Evolutionary conservation across 2,113 vertebrate genomes (phyloP), one percentile per base, ranked within the genome.

Genomic region (Tachysurus vachellii): DNA sequence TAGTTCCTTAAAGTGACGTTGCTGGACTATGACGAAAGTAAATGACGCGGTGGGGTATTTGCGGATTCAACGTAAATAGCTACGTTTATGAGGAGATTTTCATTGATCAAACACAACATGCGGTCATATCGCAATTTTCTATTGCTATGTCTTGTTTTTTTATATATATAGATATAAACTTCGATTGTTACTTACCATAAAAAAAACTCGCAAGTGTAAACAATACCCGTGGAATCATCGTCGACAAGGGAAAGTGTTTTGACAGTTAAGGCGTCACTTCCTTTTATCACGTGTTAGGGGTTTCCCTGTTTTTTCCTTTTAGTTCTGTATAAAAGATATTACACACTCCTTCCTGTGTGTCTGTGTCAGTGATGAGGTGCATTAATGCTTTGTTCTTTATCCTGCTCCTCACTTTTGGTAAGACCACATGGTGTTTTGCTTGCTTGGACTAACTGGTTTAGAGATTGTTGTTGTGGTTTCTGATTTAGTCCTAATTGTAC

Each of bases 341-440:
- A 50, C 21, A 50, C 12, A 4, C 16, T 3, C 23, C 31, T 50
- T 50, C 14, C 9, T 36, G n/a, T 62, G 47, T 16, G 0, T 10
- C 53, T 70, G 16, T 1, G 17, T 28, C 14, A 53, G 66, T 17
- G 11, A 88, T 90, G 87, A 19, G 21, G 19, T 7, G 3, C 56
- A 71, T 6, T 23, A 59, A 17, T 54, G 1, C 42, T 16, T n/a
- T 36, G 73, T 7, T 56, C 2, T 3, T 83, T 23, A 5, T 84
- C 0, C 73, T 80, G 17, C 53, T 88, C n/a, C 81, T 86, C 21
- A 70, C 54, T 28, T 54, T 82, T n/a, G 89, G 89, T 90, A 90
- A 90, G 82, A 23, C 66, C 59, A 8, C 5, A 28, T 80, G 19
- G 3, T 1, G 64, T 82, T 57, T 57, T 19, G 11, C 57, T 36